phyloP scores from a whole-genome alignment of 2,888 invertebrate species.

The Automeris io region DNA sequence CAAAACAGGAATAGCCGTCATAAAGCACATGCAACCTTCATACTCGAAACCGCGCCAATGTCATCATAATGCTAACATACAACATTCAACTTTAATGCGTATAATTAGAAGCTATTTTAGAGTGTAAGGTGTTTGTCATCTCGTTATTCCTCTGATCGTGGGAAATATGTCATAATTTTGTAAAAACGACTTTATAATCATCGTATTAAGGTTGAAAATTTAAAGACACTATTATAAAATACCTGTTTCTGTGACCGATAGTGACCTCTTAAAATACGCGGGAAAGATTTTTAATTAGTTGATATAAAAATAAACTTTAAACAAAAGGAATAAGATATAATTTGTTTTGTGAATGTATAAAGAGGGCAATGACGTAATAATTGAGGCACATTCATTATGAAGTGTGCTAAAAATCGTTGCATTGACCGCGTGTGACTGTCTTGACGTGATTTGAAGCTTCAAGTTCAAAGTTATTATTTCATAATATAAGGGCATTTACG shows the following conservation, averaged over 20 bases:
- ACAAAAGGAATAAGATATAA: not conserved
- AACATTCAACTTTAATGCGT: not conserved
- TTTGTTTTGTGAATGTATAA: slow-evolving; percentile 1
- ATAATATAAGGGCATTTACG: too few species aligned
- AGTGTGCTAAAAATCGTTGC: slow-evolving; percentile 1
- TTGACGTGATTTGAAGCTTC: too few species aligned
- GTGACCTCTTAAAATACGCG: slow-evolving; percentile 7
- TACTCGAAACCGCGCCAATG: slow-evolving; percentile 19
- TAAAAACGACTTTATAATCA: not conserved
- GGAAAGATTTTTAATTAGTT: not conserved
- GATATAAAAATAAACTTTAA: not conserved
- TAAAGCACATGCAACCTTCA: slow-evolving; percentile 19
- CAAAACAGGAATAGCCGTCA: slow-evolving; percentile 8
- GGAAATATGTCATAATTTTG: not conserved
- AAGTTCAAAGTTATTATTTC: too few species aligned
- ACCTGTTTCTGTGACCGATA: slow-evolving; percentile 15
- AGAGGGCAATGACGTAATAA: slow-evolving; percentile 9
- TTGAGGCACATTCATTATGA: not conserved
- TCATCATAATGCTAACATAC: slow-evolving; percentile 6
- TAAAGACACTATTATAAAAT: not conserved
- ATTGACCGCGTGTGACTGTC: not conserved
- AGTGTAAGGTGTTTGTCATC: not conserved
- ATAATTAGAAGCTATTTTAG: not conserved
- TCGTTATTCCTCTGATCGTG: not conserved
- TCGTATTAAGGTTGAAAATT: not conserved